phyloP scores from a whole-genome alignment of 2,888 invertebrate species.

The Melinopterus prodromus region DNA sequence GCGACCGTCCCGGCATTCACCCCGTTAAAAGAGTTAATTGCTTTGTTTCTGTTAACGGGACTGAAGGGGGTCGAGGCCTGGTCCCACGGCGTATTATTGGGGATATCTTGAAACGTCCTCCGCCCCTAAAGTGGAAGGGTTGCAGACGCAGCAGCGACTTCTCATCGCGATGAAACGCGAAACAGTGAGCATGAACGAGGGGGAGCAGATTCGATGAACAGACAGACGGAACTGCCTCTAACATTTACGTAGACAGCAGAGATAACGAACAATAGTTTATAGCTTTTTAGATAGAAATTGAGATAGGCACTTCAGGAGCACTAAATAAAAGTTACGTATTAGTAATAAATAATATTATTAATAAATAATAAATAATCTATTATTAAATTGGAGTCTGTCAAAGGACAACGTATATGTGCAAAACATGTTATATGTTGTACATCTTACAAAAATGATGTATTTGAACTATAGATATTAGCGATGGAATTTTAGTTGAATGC shows the following conservation, averaged over 20 bases:
- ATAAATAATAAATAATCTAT: no score
- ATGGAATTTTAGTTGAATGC: no score
- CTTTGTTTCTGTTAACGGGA: slow-evolving; percentile 23
- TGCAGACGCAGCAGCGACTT: slow-evolving; percentile 21
- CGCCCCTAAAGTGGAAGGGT: slow-evolving; percentile 21
- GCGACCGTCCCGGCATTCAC: slow-evolving; percentile 14
- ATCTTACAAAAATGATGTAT: no score
- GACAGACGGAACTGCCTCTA: not conserved
- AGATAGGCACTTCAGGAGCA: not conserved
- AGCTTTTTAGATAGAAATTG: not conserved
- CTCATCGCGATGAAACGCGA: not conserved
- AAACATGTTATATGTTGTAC: no score
- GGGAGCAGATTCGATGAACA: not conserved
- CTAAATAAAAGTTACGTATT: not conserved
- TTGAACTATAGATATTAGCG: no score
- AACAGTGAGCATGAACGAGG: not conserved
- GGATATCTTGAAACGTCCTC: slow-evolving; percentile 9
- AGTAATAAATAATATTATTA: no score
- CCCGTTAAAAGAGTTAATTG: slow-evolving; percentile 25
- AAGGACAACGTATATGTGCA: no score
- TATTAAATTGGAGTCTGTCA: no score
- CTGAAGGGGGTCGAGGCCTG: slow-evolving; percentile 12
- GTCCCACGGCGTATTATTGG: slow-evolving; percentile 18
- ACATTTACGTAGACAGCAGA: not conserved
- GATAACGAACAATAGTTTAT: not conserved